phyloP scores from a whole-genome alignment of 2,113 vertebrate genomes.

The Puntigrus tetrazona region DNA sequence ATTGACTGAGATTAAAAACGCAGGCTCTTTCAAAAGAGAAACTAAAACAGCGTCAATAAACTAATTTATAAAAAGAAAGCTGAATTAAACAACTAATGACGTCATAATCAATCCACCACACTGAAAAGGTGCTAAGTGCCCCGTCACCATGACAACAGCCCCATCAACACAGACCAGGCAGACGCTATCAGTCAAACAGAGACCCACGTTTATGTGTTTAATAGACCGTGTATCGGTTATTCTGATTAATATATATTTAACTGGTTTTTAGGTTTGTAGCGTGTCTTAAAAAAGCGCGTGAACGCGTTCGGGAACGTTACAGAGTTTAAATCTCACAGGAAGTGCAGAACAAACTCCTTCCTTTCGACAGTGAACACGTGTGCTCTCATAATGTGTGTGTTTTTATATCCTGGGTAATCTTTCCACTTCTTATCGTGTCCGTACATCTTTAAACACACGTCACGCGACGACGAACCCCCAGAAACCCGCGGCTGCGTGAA shows the following conservation, averaged over 20 bases:
- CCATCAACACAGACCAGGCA: neutral
- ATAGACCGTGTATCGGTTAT: no score
- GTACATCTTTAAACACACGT: no score
- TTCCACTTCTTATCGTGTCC: neutral
- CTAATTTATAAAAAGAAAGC: no score
- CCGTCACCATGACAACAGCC: conserved; percentile 10
- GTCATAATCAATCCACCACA: neutral
- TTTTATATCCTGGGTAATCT: neutral
- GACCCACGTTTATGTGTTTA: neutral
- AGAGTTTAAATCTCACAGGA: neutral
- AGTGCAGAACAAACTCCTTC: neutral
- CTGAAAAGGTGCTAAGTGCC: neutral
- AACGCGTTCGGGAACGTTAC: neutral
- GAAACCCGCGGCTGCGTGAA: neutral
- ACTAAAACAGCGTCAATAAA: neutral
- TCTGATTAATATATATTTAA: neutral
- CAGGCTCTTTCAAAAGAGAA: neutral
- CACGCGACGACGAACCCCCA: no score
- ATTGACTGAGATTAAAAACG: conserved; percentile 7
- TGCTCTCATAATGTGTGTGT: neutral
- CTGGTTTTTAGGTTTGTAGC: no score
- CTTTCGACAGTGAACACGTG: neutral
- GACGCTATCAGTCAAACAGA: neutral
- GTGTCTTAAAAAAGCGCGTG: neutral
- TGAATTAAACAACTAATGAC: neutral